Percentiles rank a stretch among this genome's conserved stretches.
These are phyloP conservation scores for Amphipyra berbera DNA, from an alignment of 2,888 invertebrate species.

Conservation along the genomic window DNA sequence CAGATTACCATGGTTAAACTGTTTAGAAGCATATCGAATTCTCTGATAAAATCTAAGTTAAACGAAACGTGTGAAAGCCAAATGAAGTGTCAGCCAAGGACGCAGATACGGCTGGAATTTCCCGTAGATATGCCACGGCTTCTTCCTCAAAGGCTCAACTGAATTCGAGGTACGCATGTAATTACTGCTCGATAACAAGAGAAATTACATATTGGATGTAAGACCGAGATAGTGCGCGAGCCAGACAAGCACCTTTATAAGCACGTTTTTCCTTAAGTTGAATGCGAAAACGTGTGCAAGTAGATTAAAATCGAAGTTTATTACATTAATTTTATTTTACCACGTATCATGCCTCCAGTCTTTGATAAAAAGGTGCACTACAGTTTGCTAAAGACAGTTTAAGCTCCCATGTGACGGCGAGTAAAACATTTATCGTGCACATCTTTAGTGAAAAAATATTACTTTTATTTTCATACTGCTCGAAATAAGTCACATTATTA, in stretches of 20 bases:
- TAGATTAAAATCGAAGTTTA: not conserved
- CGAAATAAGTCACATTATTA: too few species aligned
- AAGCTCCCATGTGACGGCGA: too few species aligned
- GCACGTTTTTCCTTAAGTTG: constrained; percentile 9
- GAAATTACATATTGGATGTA: not conserved
- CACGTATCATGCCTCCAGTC: too few species aligned
- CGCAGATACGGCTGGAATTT: constrained; percentile 1
- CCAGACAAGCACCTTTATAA: not conserved
- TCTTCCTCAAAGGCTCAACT: constrained; percentile 12
- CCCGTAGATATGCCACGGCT: not conserved
- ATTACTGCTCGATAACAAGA: not conserved
- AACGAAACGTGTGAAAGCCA: not conserved
- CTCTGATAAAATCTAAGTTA: not conserved
- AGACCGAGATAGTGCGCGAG: not conserved
- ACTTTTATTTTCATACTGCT: too few species aligned
- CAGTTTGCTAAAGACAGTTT: too few species aligned
- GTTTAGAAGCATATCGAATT: not conserved
- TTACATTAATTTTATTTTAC: not conserved
- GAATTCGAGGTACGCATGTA: constrained; percentile 5
- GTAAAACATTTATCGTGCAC: too few species aligned
- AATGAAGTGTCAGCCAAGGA: not conserved
- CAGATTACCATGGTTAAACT: too few species aligned
- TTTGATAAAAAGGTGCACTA: too few species aligned
- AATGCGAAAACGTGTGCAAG: not conserved
- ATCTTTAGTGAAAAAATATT: too few species aligned